Percentiles rank a stretch among this genome's conserved stretches.
phyloP scores from a whole-genome alignment of 2,888 invertebrate species.

The Drosophila borealis region DNA sequence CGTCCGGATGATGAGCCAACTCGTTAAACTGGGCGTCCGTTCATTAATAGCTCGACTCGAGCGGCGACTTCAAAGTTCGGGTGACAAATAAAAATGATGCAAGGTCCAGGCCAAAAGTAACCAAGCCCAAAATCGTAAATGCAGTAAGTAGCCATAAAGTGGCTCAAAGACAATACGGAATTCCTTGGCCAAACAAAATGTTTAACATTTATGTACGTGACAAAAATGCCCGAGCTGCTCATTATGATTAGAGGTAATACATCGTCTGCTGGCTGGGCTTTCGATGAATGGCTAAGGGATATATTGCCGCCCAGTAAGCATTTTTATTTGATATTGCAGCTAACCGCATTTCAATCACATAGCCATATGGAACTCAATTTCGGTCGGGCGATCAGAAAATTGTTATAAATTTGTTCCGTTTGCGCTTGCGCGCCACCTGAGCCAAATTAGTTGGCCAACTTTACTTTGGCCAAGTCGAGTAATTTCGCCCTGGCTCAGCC shows the following conservation, averaged over 20 bases:
- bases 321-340: slow-evolving; percentile 12
- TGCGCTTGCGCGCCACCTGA: slow-evolving; percentile 72
- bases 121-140: slow-evolving; percentile 57
- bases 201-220: slow-evolving; percentile 58
- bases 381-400: slow-evolving; percentile 58
- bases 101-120: slow-evolving; percentile 40
- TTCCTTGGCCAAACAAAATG: slow-evolving; percentile 32
- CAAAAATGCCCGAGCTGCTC: slow-evolving; percentile 60
- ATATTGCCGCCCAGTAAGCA: slow-evolving; percentile 8
- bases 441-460: slow-evolving; percentile 75
- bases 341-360: slow-evolving; percentile 55
- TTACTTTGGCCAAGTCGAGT: slow-evolving; percentile 44
- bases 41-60: slow-evolving; percentile 45
- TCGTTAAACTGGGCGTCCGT: slow-evolving; percentile 50
- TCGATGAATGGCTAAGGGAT: slow-evolving; percentile 36
- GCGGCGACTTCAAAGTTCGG: slow-evolving; percentile 64
- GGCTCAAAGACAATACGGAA: slow-evolving; percentile 44
- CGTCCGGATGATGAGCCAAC: slow-evolving; percentile 33
- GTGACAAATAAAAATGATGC: slow-evolving; percentile 39
- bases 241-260: slow-evolving; percentile 24
- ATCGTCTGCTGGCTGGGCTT: slow-evolving; percentile 15
- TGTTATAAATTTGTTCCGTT: slow-evolving; percentile 75
- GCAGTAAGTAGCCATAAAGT: slow-evolving; percentile 66
- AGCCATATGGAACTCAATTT: slow-evolving; percentile 42
- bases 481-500: slow-evolving; percentile 53